Evolutionary conservation across 2,797 vertebrate species (phyloP).

Genomic region (Takifugu rubripes): DNA sequence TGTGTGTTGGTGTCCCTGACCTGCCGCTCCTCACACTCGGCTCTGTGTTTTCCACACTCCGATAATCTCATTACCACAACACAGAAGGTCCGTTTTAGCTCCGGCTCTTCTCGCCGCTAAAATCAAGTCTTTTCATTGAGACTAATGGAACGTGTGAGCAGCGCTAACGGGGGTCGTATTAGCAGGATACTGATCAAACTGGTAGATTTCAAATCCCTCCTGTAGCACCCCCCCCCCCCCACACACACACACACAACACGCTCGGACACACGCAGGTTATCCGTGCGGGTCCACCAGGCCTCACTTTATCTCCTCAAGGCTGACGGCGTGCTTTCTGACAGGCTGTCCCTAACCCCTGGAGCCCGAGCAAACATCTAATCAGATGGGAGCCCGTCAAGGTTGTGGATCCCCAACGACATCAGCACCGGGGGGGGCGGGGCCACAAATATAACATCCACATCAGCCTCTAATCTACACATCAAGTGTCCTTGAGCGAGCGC

Average conservation of each 20-base stretch:
- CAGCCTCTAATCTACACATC: too few species aligned
- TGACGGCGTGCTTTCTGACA: constrained; percentile 73
- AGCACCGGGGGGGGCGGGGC: too few species aligned
- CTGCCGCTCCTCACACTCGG: constrained; percentile 15
- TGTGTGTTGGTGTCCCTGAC: constrained; percentile 47
- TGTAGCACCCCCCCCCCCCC: not conserved
- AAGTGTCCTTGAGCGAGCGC: too few species aligned
- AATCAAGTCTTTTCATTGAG: too few species aligned
- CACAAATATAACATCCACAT: too few species aligned
- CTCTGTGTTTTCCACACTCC: constrained; percentile 20
- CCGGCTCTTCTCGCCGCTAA: too few species aligned
- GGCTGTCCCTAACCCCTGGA: constrained; percentile 57
- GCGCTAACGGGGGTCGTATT: too few species aligned
- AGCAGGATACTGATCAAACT: too few species aligned
- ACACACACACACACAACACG: constrained; percentile 13
- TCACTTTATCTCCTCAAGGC: constrained; percentile 80
- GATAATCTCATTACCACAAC: constrained; percentile 42
- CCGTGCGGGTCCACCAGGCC: constrained; percentile 67
- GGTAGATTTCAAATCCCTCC: too few species aligned
- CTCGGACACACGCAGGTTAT: constrained; percentile 43
- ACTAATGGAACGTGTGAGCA: too few species aligned
- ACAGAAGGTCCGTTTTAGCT: constrained; percentile 26
- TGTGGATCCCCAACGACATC: constrained; percentile 53
- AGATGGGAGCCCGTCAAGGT: constrained; percentile 75
- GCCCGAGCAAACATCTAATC: constrained; percentile 47